Percentiles rank a stretch among this genome's conserved stretches.
These are phyloP conservation scores for Psittacara wagleri DNA, from an alignment of 2,113 vertebrate species.

Conservation along the genomic window DNA sequence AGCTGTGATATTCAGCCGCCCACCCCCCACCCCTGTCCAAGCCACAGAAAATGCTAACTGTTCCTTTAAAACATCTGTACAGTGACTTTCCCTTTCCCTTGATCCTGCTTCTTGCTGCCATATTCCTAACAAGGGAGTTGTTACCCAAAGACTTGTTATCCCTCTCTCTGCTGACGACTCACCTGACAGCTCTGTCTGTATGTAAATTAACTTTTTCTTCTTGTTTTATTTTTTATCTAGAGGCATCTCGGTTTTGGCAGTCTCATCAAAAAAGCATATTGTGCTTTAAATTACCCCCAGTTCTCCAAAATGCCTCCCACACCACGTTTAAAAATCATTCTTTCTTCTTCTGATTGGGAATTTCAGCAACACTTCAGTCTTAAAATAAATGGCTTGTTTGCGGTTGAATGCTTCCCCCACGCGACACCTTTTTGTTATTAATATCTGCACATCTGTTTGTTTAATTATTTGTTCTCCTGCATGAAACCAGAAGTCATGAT, in stretches of 20 bases:
- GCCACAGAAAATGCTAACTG: slow-evolving; percentile 25
- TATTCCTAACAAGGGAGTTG: slow-evolving; percentile 67
- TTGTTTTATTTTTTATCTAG: slow-evolving; percentile 63
- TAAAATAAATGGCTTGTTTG: slow-evolving; percentile 71
- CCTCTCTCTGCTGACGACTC: slow-evolving; percentile 56
- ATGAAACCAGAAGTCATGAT: neutral
- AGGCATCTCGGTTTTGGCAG: slow-evolving; percentile 66
- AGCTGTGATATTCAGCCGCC: neutral
- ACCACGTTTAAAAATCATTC: slow-evolving; percentile 59
- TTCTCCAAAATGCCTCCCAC: slow-evolving; percentile 61
- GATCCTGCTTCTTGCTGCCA: slow-evolving; percentile 24
- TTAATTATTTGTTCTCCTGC: slow-evolving; percentile 52
- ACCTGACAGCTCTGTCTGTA: slow-evolving; percentile 72
- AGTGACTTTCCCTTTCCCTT: slow-evolving; percentile 45
- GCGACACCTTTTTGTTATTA: slow-evolving; percentile 54
- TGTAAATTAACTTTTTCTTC: slow-evolving; percentile 68
- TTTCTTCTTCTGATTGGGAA: slow-evolving; percentile 64
- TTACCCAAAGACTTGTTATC: slow-evolving; percentile 71
- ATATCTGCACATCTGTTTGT: slow-evolving; percentile 63
- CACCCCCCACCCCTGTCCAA: neutral
- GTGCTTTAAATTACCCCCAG: slow-evolving; percentile 67
- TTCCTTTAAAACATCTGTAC: slow-evolving; percentile 60
- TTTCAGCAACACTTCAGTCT: slow-evolving; percentile 58
- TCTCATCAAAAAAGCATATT: slow-evolving; percentile 72
- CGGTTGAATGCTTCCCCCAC: slow-evolving; percentile 45